Evolutionary conservation across 2,797 vertebrate species (phyloP).

Genomic region (Oreortyx pictus): DNA sequence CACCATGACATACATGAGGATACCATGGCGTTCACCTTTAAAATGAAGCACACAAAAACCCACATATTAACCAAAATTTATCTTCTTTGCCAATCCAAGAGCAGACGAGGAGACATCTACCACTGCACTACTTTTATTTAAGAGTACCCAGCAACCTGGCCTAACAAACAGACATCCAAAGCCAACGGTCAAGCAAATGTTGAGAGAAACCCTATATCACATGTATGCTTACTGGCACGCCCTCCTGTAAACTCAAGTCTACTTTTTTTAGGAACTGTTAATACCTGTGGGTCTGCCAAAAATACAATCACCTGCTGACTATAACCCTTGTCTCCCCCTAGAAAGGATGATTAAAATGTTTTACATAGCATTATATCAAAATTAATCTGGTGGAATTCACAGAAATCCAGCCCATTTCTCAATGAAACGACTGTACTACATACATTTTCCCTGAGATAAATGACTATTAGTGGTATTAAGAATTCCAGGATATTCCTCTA

Average conservation of each 20-base stretch:
- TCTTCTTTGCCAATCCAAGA: accelerated
- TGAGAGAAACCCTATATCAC: conserved; percentile 33
- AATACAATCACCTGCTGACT: conserved; percentile 2
- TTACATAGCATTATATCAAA: not conserved
- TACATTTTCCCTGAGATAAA: not conserved
- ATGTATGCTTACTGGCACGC: not conserved
- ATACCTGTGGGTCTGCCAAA: conserved; percentile 40
- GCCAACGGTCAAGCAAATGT: conserved; percentile 18
- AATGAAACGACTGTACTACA: not conserved
- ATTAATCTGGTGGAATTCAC: not conserved
- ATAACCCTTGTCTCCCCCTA: not conserved
- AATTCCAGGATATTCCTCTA: not conserved
- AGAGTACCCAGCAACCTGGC: conserved; percentile 52
- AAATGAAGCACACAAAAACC: not conserved
- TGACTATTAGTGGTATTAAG: not conserved
- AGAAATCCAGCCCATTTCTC: not conserved
- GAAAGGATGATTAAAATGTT: not conserved
- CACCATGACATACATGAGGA: accelerated
- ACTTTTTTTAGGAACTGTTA: conserved; percentile 45
- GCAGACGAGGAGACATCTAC: not conserved
- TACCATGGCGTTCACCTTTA: not conserved
- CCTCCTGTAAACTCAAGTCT: not conserved
- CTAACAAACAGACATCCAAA: conserved; percentile 39
- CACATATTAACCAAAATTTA: accelerated
- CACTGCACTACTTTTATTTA: not conserved